These are phyloP conservation scores for Campoletis raptor DNA, from an alignment of 2,888 invertebrate genomes.

Conservation along the genomic window DNA sequence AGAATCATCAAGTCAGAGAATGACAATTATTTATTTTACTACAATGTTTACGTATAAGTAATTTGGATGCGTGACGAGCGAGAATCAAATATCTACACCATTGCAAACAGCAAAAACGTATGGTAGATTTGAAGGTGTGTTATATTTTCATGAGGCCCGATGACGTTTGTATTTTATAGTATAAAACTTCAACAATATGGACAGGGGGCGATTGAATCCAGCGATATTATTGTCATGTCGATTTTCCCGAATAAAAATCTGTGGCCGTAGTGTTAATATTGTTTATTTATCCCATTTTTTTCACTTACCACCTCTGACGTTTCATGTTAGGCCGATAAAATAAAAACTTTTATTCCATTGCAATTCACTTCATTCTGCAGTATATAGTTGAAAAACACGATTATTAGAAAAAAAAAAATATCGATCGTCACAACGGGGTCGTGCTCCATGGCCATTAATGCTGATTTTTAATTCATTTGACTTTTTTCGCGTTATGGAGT, in stretches of 20 bases:
- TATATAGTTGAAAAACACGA: background rate
- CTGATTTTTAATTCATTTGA: background rate
- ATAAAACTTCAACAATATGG: background rate
- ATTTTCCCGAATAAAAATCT: slow-evolving; percentile 26
- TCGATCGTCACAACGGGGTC: background rate
- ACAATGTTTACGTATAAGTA: slow-evolving; percentile 50
- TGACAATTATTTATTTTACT: slow-evolving; percentile 68
- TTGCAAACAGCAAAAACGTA: slow-evolving; percentile 6
- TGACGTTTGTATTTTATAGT: slow-evolving; percentile 32
- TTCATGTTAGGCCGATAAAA: background rate
- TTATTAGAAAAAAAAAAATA: background rate
- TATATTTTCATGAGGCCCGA: slow-evolving; percentile 25
- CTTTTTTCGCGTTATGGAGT: background rate
- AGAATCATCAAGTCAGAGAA: slow-evolving; percentile 59
- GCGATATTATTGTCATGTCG: slow-evolving; percentile 25
- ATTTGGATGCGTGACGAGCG: slow-evolving; percentile 58
- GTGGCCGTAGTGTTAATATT: slow-evolving; percentile 3
- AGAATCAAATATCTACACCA: slow-evolving; percentile 59
- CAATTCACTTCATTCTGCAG: background rate
- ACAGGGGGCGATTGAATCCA: slow-evolving; percentile 16
- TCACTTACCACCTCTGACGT: background rate
- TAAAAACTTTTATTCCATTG: background rate
- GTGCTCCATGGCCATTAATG: background rate
- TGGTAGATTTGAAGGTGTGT: slow-evolving; percentile 26
- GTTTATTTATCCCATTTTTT: background rate